A percentile compares a stretch with the other conserved stretches of the same genome.
Evolutionary conservation across 2,888 invertebrate species (phyloP).

Genomic region (Arrhopalites spinosus): DNA sequence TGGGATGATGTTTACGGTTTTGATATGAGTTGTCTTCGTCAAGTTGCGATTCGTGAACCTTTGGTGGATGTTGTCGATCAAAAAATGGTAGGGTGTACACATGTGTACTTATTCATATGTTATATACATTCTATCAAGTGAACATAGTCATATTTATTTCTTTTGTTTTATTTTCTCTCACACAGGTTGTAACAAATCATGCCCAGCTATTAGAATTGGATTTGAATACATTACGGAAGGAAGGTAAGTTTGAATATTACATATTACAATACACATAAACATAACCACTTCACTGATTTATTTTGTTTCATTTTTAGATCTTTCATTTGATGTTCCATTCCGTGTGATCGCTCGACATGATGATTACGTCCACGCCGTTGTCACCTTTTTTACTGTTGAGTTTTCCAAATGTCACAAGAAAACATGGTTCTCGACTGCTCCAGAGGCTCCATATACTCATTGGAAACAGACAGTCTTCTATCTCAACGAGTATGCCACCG

Average conservation of each 20-base stretch:
- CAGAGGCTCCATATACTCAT: slow-evolving; percentile 97
- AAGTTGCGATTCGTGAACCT: slow-evolving; percentile 97
- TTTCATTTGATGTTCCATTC: slow-evolving; percentile 88
- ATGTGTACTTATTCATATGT: not conserved
- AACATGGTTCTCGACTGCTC: slow-evolving; percentile 97
- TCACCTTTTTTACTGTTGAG: slow-evolving; percentile 99
- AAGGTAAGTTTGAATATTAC: too few species aligned
- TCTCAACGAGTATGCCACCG: slow-evolving; percentile 94
- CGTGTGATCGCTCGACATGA: slow-evolving; percentile 78
- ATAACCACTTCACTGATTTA: too few species aligned
- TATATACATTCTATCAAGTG: not conserved
- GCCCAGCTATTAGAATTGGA: slow-evolving; percentile 96
- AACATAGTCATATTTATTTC: not conserved
- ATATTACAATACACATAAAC: too few species aligned
- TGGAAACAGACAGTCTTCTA: slow-evolving; percentile 99
- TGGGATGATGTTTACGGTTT: slow-evolving; percentile 99
- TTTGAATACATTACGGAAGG: slow-evolving; percentile 94
- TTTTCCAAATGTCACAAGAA: slow-evolving; percentile 99
- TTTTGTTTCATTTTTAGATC: too few species aligned
- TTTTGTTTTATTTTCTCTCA: not conserved
- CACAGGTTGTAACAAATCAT: slow-evolving; percentile 87
- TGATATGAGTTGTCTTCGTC: slow-evolving; percentile 97
- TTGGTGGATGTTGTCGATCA: slow-evolving; percentile 98
- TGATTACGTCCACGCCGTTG: slow-evolving; percentile 96
- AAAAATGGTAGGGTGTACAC: slow-evolving; percentile 71